These are phyloP conservation scores for Drosophila leonis DNA, from an alignment of 2,888 invertebrate genomes.

Conservation along the genomic window DNA sequence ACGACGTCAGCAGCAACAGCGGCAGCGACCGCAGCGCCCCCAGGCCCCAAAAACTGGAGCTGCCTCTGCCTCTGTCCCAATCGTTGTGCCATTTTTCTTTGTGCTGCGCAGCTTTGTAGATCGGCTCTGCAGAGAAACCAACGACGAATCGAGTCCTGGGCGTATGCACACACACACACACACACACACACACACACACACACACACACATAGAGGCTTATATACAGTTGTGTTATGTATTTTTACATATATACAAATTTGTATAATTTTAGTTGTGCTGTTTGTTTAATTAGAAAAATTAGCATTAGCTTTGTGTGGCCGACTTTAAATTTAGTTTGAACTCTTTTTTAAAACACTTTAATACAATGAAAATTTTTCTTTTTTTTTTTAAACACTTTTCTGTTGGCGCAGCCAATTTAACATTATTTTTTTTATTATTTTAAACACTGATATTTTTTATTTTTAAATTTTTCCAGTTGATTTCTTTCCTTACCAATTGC, in stretches of 20 bases:
- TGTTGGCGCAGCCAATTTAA: constrained; percentile 32
- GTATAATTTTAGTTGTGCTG: constrained; percentile 13
- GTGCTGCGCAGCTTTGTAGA: constrained; percentile 69
- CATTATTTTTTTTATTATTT: constrained; percentile 15
- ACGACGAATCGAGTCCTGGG: constrained; percentile 53
- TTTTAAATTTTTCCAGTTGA: constrained; percentile 35
- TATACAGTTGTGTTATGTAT: neutral
- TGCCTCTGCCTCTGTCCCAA: constrained; percentile 49
- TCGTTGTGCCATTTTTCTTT: constrained; percentile 78
- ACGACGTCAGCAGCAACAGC: constrained; percentile 10
- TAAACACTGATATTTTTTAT: constrained; percentile 34
- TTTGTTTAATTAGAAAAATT: constrained; percentile 27
- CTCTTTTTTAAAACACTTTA: constrained; percentile 1
- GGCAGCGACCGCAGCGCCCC: constrained; percentile 34
- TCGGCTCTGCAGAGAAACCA: constrained; percentile 54
- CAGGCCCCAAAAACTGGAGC: constrained; percentile 33
- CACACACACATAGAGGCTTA: constrained; percentile 11
- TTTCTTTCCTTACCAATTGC: constrained; percentile 70
- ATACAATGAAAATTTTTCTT: neutral
- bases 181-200: constrained; percentile 22
- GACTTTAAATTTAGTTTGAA: constrained; percentile 18
- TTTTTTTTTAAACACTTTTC: constrained; percentile 31
- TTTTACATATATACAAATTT: constrained; percentile 1
- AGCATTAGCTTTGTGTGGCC: constrained; percentile 36
- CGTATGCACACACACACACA: constrained; percentile 31